Base-by-base conservation (phyloP, 2,888 invertebrate species). In the Cephonodes hylas region DNA sequence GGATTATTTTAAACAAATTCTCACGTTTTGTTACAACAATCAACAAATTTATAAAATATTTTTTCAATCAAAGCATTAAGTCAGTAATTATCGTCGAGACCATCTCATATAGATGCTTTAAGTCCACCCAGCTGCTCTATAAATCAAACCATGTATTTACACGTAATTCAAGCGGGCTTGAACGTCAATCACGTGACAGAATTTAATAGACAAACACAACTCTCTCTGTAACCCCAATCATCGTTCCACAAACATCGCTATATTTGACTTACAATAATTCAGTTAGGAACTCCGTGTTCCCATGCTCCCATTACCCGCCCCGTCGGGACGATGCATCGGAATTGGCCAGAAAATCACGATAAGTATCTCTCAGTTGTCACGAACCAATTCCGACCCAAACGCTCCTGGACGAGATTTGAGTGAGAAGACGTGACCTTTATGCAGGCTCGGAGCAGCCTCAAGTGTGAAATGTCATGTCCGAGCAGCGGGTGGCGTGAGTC, bases 341-440 rank as follows among this genome's bases (percentile, higher is more conserved):
- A 90, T 91, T 88, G 91, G 91, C 85, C 87, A 86, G 87, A 91
- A 87, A 88, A 89, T 91, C 91, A 91, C 88, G 91, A 92, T 92
- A 90, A 89, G 85, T 84, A 91, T 92, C 91, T 89, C 79, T 81
- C 77, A 73, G 85, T 84, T 91, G 91, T 92, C 91, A 92, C 91
- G 91, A 92, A 87, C 88, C 88, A 88, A 91, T 91, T 88, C 82
- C 81, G 81, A 80, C 76, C 82, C 84, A 81, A 86, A 83, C 86
- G 88, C 89, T 91, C 86, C 91, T 77, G 90, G 85, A 83, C 83
- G 85, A 83, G 83, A 76, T 83, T 88, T 89, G 90, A 91, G 91
- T 91, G 90, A 91, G 85, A 80, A 85, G 88, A 88, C 89, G 86
- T 89, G 91, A 91, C 91, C 91, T 88, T 78, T 89, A 83, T 78